A percentile compares a stretch with the other conserved stretches of the same genome.
phyloP scores from a whole-genome alignment of 1,140 invertebrate genomes.

The Aphidius ervi region DNA sequence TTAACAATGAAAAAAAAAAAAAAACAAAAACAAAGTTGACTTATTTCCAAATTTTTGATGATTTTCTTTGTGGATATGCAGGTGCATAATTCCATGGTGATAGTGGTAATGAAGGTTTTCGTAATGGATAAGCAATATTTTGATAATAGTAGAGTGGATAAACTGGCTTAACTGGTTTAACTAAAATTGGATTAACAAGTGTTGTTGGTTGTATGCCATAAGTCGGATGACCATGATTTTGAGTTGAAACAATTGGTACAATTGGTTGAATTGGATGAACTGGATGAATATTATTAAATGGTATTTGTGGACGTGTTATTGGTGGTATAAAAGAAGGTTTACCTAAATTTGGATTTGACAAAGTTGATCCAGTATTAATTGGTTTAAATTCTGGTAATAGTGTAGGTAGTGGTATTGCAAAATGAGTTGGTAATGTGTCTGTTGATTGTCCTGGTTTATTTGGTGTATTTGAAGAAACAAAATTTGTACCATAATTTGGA shows the following conservation, averaged over 20 bases:
- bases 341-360: background rate
- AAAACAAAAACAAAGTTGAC: background rate
- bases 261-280: slow-evolving; percentile 8
- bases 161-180: slow-evolving; percentile 42
- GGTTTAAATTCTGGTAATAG: no score
- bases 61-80: slow-evolving; percentile 31
- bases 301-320: background rate
- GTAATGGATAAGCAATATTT: slow-evolving; percentile 32
- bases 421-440: slow-evolving; percentile 38
- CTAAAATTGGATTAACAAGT: slow-evolving; percentile 34
- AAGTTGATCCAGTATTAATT: background rate
- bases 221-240: slow-evolving; percentile 1
- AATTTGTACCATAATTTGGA: slow-evolving; percentile 30
- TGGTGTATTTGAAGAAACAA: slow-evolving; percentile 22
- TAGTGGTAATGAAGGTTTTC: slow-evolving; percentile 30
- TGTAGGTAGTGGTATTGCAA: slow-evolving; percentile 40
- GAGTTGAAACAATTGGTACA: background rate
- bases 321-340: background rate
- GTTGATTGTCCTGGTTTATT: slow-evolving; percentile 27
- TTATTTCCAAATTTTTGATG: slow-evolving; percentile 34
- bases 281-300: slow-evolving; percentile 9
- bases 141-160: slow-evolving; percentile 42
- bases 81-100: slow-evolving; percentile 42
- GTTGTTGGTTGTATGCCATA: slow-evolving; percentile 18
- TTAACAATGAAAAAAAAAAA: slow-evolving; percentile 12